phyloP scores from a whole-genome alignment of 2,888 invertebrate species.

The Drosophila formosana region DNA sequence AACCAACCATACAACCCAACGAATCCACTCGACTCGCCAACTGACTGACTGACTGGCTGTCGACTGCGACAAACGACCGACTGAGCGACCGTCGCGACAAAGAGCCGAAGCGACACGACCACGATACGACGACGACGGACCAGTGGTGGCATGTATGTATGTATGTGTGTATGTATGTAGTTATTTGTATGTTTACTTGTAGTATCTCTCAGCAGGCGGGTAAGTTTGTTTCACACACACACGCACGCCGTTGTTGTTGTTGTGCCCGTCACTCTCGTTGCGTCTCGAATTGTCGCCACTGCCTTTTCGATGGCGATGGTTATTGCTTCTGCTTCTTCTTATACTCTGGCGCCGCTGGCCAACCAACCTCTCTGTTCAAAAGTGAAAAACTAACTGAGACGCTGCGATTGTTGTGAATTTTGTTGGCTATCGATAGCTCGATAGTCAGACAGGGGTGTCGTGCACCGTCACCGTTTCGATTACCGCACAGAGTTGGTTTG shows the following conservation, averaged over 20 bases:
- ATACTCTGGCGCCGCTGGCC: slow-evolving; percentile 47
- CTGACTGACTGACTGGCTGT: slow-evolving; percentile 53
- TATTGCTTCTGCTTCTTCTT: slow-evolving; percentile 43
- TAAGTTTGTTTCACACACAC: slow-evolving; percentile 63
- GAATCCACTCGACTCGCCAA: slow-evolving; percentile 58
- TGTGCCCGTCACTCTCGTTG: slow-evolving; percentile 59
- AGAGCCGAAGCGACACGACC: slow-evolving; percentile 49
- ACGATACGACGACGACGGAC: slow-evolving; percentile 48
- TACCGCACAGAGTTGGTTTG: slow-evolving; percentile 40
- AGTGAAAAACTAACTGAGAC: slow-evolving; percentile 82
- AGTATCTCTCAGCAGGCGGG: slow-evolving; percentile 67
- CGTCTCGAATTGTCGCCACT: slow-evolving; percentile 53
- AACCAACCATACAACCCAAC: slow-evolving; percentile 47
- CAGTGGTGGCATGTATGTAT: slow-evolving; percentile 60
- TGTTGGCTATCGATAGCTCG: slow-evolving; percentile 47
- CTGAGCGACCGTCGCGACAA: slow-evolving; percentile 37
- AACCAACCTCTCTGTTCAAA: slow-evolving; percentile 82
- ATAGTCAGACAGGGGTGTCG: slow-evolving; percentile 22
- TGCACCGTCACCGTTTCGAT: neutral
- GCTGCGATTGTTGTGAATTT: slow-evolving; percentile 49
- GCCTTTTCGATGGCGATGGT: slow-evolving; percentile 41
- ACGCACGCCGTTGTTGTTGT: neutral
- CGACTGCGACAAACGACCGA: slow-evolving; percentile 39
- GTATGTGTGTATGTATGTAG: slow-evolving; percentile 43
- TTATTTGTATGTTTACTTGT: slow-evolving; percentile 69